Conservation (phyloP, 2,797 vertebrate genomes). For the Micromesistius poutassou region DNA sequence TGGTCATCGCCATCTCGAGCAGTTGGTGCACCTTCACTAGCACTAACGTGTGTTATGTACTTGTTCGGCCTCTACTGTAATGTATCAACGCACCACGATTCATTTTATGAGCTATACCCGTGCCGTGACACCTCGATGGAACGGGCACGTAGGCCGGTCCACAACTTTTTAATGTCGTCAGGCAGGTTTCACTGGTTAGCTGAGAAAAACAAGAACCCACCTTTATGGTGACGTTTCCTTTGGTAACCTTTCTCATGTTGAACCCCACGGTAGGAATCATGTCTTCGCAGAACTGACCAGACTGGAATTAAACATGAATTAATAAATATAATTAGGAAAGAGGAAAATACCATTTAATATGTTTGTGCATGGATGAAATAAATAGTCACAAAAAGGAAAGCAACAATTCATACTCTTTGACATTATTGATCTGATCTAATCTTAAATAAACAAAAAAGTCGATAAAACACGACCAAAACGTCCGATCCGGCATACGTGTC, state of each 20-base stretch:
- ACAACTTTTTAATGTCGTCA: background rate
- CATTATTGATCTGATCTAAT: background rate
- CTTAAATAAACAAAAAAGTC: background rate
- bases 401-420: background rate
- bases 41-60: no score
- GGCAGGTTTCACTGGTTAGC: background rate
- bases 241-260: slow-evolving; percentile 98
- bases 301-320: slow-evolving; percentile 69
- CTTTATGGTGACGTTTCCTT: slow-evolving; percentile 99
- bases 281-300: slow-evolving; percentile 97
- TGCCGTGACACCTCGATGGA: background rate
- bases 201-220: slow-evolving; percentile 55
- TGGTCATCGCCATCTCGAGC: no score
- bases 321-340: background rate
- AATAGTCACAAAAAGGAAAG: background rate
- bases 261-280: slow-evolving; percentile 99
- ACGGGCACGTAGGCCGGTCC: background rate
- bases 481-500: background rate
- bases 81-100: background rate
- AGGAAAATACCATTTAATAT: background rate
- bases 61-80: no score
- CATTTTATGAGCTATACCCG: no score
- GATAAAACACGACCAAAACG: background rate
- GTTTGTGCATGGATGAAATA: background rate
- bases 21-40: no score